Percentiles rank a stretch among this genome's conserved stretches.
Evolutionary conservation across 2,888 invertebrate genomes (phyloP).

Genomic region (Caenorhabditis zanzibari): DNA sequence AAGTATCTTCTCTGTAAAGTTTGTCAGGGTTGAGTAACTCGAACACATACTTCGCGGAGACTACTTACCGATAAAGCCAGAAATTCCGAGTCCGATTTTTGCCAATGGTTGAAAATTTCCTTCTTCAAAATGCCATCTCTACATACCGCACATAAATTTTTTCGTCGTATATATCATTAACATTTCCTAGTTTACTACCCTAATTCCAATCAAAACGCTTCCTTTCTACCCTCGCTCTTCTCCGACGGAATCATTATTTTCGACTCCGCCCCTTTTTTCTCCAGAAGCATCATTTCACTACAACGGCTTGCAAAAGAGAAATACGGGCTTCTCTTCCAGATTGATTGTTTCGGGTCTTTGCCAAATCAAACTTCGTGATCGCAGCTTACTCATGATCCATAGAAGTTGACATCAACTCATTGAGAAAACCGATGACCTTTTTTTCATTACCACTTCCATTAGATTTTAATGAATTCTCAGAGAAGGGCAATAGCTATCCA

Average conservation of each 20-base stretch:
- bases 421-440: not conserved
- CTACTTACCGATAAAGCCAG: too few relatives aligned
- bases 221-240: not conserved
- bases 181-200: not conserved
- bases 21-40: too few relatives aligned
- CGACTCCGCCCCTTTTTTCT: conserved; percentile 5
- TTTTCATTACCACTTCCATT: not conserved
- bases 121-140: too few relatives aligned
- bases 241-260: conserved; percentile 32
- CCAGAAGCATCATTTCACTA: conserved; percentile 6
- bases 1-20: too few relatives aligned
- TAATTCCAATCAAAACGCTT: conserved; percentile 1
- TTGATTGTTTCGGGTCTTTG: not conserved
- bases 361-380: too few relatives aligned
- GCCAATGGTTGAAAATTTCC: too few relatives aligned
- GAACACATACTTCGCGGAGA: too few relatives aligned
- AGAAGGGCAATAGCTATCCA: not conserved
- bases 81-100: too few relatives aligned
- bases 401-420: too few relatives aligned
- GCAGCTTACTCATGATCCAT: too few relatives aligned
- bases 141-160: too few relatives aligned
- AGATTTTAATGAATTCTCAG: not conserved
- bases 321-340: not conserved
- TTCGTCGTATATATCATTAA: not conserved
- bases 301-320: not conserved